These are phyloP conservation scores for Podiceps cristatus DNA, from an alignment of 2,113 vertebrate genomes.

Conservation along the genomic window DNA sequence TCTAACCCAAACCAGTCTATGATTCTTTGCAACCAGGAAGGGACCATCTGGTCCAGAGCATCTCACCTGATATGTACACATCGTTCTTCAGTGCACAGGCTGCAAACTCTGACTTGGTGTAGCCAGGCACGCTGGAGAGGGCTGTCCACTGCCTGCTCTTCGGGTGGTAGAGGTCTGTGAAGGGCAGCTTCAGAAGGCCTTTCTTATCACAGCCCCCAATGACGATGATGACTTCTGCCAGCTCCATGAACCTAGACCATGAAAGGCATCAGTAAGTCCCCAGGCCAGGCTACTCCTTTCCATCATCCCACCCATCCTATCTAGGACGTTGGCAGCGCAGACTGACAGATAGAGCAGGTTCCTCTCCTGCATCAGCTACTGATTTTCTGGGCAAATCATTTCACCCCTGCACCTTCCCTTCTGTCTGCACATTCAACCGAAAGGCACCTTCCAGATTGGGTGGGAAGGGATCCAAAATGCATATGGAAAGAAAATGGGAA, in stretches of 20 bases:
- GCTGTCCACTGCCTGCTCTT: slow-evolving; percentile 75
- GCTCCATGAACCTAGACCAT: slow-evolving; percentile 75
- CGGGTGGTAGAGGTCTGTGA: slow-evolving; percentile 75
- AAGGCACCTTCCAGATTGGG: neutral
- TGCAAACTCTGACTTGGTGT: slow-evolving; percentile 82
- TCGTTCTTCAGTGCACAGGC: slow-evolving; percentile 82
- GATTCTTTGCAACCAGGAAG: neutral
- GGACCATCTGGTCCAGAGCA: neutral
- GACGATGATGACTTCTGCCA: slow-evolving; percentile 81
- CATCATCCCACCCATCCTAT: neutral
- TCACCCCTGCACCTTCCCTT: neutral
- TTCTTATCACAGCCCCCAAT: slow-evolving; percentile 83
- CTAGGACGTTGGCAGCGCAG: neutral
- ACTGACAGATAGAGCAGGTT: neutral
- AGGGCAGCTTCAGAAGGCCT: slow-evolving; percentile 77
- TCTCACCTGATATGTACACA: slow-evolving; percentile 85
- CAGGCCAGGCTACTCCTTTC: neutral
- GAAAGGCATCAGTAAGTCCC: neutral
- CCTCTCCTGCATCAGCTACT: neutral
- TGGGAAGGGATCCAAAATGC: neutral
- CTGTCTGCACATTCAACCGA: neutral
- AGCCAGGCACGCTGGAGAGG: slow-evolving; percentile 79
- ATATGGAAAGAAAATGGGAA: neutral
- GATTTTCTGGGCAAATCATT: neutral
- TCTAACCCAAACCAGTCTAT: too few relatives aligned